phyloP scores from a whole-genome alignment of 2,888 invertebrate species.

The Nephrocerus scutellatus region DNA sequence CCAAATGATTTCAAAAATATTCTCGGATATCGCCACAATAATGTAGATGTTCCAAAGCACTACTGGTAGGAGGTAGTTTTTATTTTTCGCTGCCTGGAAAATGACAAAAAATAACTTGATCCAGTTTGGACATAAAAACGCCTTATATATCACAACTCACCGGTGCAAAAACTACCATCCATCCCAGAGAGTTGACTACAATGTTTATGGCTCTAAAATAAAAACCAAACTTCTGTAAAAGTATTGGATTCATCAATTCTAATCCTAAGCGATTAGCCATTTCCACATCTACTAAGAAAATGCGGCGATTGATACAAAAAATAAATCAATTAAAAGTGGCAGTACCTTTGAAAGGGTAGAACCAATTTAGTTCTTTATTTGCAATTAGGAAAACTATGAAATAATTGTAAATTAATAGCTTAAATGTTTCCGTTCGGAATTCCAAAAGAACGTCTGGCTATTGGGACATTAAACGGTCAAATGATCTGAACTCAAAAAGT shows the following conservation, averaged over 20 bases:
- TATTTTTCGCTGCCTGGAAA: constrained; percentile 4
- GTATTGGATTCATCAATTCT: constrained; percentile 23
- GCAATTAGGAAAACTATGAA: constrained; percentile 27
- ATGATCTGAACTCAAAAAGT: neutral
- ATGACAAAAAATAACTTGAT: neutral
- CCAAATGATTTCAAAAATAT: constrained; percentile 27
- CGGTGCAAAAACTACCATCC: constrained; percentile 22
- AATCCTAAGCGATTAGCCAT: constrained; percentile 27
- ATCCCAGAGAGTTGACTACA: constrained; percentile 23
- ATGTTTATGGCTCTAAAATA: constrained; percentile 25
- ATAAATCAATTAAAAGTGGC: neutral
- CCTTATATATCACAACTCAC: constrained; percentile 14
- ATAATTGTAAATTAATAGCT: constrained; percentile 28
- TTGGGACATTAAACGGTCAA: constrained; percentile 3
- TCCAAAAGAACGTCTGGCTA: constrained; percentile 19
- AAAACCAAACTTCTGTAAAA: constrained; percentile 28
- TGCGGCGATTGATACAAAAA: neutral
- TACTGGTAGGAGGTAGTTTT: constrained; percentile 25
- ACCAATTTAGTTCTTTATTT: constrained; percentile 27
- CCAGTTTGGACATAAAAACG: neutral
- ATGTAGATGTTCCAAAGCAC: constrained; percentile 32
- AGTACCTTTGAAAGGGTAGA: constrained; percentile 26
- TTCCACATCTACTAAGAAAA: constrained; percentile 21
- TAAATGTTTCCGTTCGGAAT: constrained; percentile 25
- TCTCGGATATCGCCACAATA: constrained; percentile 25